Evolutionary conservation across 2,113 vertebrate species (phyloP).

Genomic region (Bothrops jararaca): DNA sequence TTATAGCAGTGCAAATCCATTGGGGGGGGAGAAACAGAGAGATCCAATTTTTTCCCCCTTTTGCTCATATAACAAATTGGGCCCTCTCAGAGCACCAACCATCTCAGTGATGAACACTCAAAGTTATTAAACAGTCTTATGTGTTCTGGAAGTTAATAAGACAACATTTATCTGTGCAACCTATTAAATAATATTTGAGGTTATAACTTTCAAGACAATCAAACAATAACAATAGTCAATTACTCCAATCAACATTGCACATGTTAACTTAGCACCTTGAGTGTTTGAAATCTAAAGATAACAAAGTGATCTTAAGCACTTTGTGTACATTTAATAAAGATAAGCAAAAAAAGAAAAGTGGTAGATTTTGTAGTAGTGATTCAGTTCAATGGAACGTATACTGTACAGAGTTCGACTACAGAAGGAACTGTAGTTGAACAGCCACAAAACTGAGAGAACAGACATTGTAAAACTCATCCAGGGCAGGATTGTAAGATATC

Average conservation of each 20-base stretch:
- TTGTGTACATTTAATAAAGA: not conserved
- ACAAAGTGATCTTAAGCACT: not conserved
- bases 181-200: not conserved
- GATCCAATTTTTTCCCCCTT: not conserved
- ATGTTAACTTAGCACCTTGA: not conserved
- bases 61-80: not conserved
- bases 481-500: too few relatives aligned
- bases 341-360: not conserved
- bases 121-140: not conserved
- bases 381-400: not conserved
- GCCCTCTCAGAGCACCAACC: not conserved
- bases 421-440: too few relatives aligned
- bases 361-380: not conserved
- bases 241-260: not conserved
- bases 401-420: not conserved
- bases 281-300: not conserved
- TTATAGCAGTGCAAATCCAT: not conserved
- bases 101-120: not conserved
- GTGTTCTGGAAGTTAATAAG: not conserved
- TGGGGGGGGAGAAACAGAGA: not conserved
- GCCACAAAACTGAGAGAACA: too few relatives aligned
- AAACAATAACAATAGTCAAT: not conserved
- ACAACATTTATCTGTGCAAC: not conserved
- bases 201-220: not conserved
- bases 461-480: too few relatives aligned